Base-by-base conservation (phyloP, 2,113 vertebrate species). In the Potamarius usumacintae region DNA sequence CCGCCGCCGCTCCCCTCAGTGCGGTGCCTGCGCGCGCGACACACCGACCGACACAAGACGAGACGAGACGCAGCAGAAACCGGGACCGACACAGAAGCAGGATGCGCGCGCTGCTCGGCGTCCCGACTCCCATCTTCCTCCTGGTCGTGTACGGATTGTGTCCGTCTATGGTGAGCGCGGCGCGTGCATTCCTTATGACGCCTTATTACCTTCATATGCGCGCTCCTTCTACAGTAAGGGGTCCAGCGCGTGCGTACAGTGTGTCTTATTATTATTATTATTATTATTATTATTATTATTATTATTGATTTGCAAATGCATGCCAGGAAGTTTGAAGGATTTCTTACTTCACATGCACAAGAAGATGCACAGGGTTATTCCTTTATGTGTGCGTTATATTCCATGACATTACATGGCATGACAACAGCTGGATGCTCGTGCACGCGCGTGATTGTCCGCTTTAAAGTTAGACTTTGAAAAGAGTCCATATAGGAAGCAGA, bases 111-210 rank as follows among this genome's bases (percentile, higher is more conserved):
- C 94, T 95, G 89, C 93, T 96, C 93, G 93, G 84, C 87, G 91
- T 96, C 71, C 92, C 97, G 92, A 95, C 95, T 91, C 95, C 97
- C 85, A 85, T 95, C 90, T 94, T 98, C 86, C 95, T 95, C 90
- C 95, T 96, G 89, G 90, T 95, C 92, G 91, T 97, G 90, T 96
- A 96, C 91, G 96, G 96, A 94, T 94, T 97, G 88, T 96, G 96
- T 18, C 97, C 97, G 63, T 97, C 97, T 34, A 95, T 97, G 97
- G 98, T 99, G 96, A 92, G 96, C 58, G 14, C 11, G 42, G 25
- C 25, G 76, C 76, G 76, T 53, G 60, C 22, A 63, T 83, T n/a
- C 48, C 30, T 69, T 27, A 22, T 30, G 53, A 81, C 20, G 62
- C 83, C 25, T 42, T 58, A 18, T 63, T 22, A 5, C 63, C 0